These are phyloP conservation scores for Drosophila cracens DNA, from an alignment of 2,888 invertebrate species.

Conservation along the genomic window DNA sequence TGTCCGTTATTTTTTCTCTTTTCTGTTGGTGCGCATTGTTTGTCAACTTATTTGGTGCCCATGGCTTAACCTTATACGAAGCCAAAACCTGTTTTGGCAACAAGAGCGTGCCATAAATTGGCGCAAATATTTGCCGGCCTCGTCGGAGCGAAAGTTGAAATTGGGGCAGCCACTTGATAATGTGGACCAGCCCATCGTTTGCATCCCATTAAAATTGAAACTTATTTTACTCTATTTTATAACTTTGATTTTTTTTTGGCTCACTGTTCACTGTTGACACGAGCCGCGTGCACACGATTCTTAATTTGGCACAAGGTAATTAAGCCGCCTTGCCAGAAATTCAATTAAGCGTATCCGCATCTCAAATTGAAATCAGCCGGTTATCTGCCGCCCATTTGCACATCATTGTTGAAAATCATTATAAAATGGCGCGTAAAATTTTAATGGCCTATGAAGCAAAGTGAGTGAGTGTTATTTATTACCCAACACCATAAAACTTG, in stretches of 20 bases:
- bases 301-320: constrained; percentile 68
- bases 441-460: constrained; percentile 63
- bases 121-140: constrained; percentile 68
- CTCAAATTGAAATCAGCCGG: constrained; percentile 74
- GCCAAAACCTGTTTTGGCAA: constrained; percentile 44
- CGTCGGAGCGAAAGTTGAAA: neutral
- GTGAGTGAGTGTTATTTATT: constrained; percentile 57
- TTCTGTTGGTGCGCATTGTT: constrained; percentile 59
- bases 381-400: constrained; percentile 67
- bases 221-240: constrained; percentile 29
- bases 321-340: constrained; percentile 63
- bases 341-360: constrained; percentile 71
- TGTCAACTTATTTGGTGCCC: constrained; percentile 60
- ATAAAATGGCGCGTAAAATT: constrained; percentile 75
- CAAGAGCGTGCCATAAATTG: constrained; percentile 72
- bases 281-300: constrained; percentile 43
- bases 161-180: constrained; percentile 57
- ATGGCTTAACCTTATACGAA: constrained; percentile 58
- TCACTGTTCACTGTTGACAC: constrained; percentile 2
- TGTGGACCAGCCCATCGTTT: constrained; percentile 34
- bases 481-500: constrained; percentile 53
- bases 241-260: constrained; percentile 46
- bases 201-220: constrained; percentile 57
- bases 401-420: constrained; percentile 77
- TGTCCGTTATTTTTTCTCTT: neutral